phyloP scores from a whole-genome alignment of 2,797 vertebrate species.

The Mionectes olivaceus region DNA sequence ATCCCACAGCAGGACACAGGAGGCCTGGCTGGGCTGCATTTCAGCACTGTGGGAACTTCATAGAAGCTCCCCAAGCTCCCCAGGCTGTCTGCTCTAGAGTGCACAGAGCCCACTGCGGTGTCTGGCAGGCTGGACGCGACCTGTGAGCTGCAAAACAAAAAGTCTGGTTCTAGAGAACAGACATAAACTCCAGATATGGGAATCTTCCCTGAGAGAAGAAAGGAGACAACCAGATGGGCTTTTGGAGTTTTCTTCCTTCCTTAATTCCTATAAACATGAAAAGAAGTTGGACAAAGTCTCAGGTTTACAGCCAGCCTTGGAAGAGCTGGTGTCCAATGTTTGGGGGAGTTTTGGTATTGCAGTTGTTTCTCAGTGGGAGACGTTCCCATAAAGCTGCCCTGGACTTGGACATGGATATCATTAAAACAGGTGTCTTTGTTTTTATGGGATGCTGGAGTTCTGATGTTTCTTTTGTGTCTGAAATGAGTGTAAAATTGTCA shows the following conservation, averaged over 20 bases:
- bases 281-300: background rate
- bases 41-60: background rate
- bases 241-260: background rate
- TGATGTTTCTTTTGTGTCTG: background rate
- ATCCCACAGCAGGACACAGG: background rate
- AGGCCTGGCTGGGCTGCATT: background rate
- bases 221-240: background rate
- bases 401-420: background rate
- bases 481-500: background rate
- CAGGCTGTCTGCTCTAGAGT: background rate
- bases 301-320: background rate
- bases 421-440: conserved; percentile 16
- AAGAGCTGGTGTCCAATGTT: background rate
- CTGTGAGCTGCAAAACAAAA: background rate
- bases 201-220: background rate
- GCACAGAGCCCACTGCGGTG: rapidly evolving
- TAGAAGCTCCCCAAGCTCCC: background rate
- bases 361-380: conserved; percentile 17
- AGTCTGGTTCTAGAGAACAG: background rate
- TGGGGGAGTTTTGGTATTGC: background rate
- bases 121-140: background rate
- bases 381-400: background rate
- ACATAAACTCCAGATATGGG: background rate
- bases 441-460: background rate
- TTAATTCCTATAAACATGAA: background rate